phyloP scores from a whole-genome alignment of 1,140 invertebrate species.

The Steinernema khuongi region DNA sequence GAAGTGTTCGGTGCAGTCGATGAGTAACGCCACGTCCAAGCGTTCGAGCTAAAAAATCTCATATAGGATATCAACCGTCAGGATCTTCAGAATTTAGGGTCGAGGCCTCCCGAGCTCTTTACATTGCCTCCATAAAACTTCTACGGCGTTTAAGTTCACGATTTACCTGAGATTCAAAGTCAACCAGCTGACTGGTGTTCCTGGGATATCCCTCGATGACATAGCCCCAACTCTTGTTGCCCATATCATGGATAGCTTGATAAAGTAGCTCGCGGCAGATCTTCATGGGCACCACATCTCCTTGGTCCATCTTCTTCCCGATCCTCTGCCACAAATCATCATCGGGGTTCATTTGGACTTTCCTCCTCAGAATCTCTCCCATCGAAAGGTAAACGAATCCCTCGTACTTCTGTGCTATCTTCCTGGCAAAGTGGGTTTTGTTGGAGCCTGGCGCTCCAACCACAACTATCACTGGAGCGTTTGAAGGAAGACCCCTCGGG shows the following conservation, averaged over 20 bases:
- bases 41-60: conserved; percentile 34
- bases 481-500: conserved; percentile 44
- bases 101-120: too few relatives aligned
- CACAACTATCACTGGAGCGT: conserved; percentile 53
- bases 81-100: not conserved
- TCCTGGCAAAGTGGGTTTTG: conserved; percentile 46
- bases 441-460: conserved; percentile 55
- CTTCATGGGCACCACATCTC: conserved; percentile 56
- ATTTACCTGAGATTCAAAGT: conserved; percentile 47
- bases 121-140: too few relatives aligned
- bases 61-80: too few relatives aligned
- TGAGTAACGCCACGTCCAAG: conserved; percentile 52
- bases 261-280: conserved; percentile 55
- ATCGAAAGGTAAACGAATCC: conserved; percentile 53
- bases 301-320: conserved; percentile 50
- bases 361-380: conserved; percentile 51
- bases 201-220: conserved; percentile 57
- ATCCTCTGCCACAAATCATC: conserved; percentile 53
- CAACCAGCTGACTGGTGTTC: conserved; percentile 44
- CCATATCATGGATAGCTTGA: conserved; percentile 43
- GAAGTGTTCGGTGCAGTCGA: conserved; percentile 57
- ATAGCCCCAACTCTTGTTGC: conserved; percentile 48
- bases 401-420: conserved; percentile 53
- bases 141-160: too few relatives aligned
- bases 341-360: conserved; percentile 46